Conservation (phyloP, 1,140 invertebrate species). For the Pogonomyrmex barbatus region DNA sequence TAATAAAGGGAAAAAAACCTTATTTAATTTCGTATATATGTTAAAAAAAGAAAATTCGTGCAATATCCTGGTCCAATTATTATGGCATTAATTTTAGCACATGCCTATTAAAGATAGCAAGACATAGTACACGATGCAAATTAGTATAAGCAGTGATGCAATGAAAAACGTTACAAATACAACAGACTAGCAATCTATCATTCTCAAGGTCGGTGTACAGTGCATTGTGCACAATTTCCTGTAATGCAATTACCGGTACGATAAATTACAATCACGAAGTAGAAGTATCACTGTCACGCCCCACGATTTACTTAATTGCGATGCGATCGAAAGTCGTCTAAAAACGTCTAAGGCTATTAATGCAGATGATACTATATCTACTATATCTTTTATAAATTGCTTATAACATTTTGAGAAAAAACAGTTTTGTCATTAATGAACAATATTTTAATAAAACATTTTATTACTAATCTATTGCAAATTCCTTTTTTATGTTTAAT, state of each 20-base stretch:
- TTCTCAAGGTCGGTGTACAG: constrained; percentile 23
- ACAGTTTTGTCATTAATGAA: not conserved
- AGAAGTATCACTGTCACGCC: constrained; percentile 11
- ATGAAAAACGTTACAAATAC: constrained; percentile 9
- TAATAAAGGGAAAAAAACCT: not conserved
- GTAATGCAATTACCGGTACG: constrained; percentile 31
- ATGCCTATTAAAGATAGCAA: not conserved
- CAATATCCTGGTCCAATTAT: not conserved
- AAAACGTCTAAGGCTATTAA: not conserved
- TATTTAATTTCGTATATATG: not conserved
- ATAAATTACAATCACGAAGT: constrained; percentile 51
- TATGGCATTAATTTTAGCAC: not conserved
- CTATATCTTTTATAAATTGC: not conserved
- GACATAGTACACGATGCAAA: not conserved
- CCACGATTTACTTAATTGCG: constrained; percentile 25
- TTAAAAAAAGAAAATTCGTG: not conserved
- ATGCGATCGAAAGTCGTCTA: not conserved
- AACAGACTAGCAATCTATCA: constrained; percentile 14
- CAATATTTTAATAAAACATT: not conserved
- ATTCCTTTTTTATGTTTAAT: not conserved
- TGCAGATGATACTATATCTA: not conserved
- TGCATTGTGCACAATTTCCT: constrained; percentile 1
- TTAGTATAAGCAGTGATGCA: not conserved
- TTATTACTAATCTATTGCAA: not conserved
- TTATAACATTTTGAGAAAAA: not conserved